Evolutionary conservation across 2,113 vertebrate species (phyloP), one percentile per base, ranked within the genome.

Genomic region (Myanophis thanlyinensis): DNA sequence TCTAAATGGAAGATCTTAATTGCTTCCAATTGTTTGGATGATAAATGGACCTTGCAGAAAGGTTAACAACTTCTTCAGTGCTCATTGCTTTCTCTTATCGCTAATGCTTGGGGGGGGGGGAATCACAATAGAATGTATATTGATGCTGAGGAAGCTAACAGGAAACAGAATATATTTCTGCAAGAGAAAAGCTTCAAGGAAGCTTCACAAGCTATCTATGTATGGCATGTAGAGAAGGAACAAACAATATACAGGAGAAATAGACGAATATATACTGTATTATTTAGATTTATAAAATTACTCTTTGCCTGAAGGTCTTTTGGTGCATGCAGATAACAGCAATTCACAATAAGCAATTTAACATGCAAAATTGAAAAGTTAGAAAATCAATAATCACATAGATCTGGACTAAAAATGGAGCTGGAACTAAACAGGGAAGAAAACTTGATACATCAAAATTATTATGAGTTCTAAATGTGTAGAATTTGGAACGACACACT

Each of bases 1-100:
- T 96, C 96, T 89, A 94, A 94, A 95, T 93, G 93, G 86, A 92
- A 89, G 4, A 25, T 93, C 48, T 91, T 94, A 94, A 95, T 93
- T 95, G 22, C 0, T n/a, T 96, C 95, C 95, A 89, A 88, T 95
- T 94, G 46, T 95, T 93, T 93, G 8, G 93, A 89, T 94, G 87
- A 95, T 54, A 94, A 95, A 95, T 93, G 46, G 95, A 92, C 47
- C 93, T 47, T 13, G 85, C 4, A 80, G 11, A 52, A 93, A 95
- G n/a, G 48, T 96, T 94, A 97, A 93, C 40, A 93, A 52, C n/a
- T 95, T 92, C 89, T 92, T 95, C 51, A 56, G 44, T 23, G 22
- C 0, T 0, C 13, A 85, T 89, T 88, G 9, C 22, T 94, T 95
- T 92, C 20, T 92, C 54, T 94, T 90, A n/a, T 44, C 53, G 93